Conservation (phyloP, 2,888 invertebrate species). For the Aproaerema taeniolella region DNA sequence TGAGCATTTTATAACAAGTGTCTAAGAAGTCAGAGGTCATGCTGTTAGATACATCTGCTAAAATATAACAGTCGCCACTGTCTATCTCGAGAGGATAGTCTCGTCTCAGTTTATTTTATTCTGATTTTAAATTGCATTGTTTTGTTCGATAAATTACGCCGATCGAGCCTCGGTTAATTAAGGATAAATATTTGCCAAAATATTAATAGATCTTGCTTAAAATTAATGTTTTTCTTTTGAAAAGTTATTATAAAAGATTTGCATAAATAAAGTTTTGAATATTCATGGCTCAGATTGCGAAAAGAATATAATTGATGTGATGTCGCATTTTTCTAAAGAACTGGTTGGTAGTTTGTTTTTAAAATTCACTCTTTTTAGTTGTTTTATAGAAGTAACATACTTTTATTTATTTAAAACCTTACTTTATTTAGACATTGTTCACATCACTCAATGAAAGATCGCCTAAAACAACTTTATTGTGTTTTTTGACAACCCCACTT, state of each 20-base stretch:
- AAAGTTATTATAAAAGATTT: too few species aligned
- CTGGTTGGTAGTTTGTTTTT: too few species aligned
- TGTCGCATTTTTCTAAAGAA: too few species aligned
- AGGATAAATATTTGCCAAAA: too few species aligned
- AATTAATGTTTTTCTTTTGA: too few species aligned
- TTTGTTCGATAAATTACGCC: constrained; percentile 23
- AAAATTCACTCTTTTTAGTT: too few species aligned
- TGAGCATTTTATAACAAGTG: constrained; percentile 20
- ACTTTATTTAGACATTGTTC: neutral
- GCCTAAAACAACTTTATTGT: constrained; percentile 5
- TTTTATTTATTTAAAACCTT: neutral
- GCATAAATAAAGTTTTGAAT: too few species aligned
- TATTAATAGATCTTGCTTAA: too few species aligned
- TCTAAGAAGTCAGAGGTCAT: constrained; percentile 31
- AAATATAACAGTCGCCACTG: constrained; percentile 60
- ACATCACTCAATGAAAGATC: neutral
- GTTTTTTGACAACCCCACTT: constrained; percentile 6
- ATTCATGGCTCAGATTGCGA: too few species aligned
- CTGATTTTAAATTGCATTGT: constrained; percentile 25
- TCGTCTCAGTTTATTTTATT: constrained; percentile 29
- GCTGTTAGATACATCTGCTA: constrained; percentile 42
- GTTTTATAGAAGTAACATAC: too few species aligned
- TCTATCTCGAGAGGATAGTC: constrained; percentile 44
- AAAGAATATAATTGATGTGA: too few species aligned
- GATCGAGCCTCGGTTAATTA: constrained; percentile 21